A percentile compares a stretch with the other conserved stretches of the same genome.
Evolutionary conservation across 2,888 invertebrate species (phyloP).

Genomic region (Eilema depressum): DNA sequence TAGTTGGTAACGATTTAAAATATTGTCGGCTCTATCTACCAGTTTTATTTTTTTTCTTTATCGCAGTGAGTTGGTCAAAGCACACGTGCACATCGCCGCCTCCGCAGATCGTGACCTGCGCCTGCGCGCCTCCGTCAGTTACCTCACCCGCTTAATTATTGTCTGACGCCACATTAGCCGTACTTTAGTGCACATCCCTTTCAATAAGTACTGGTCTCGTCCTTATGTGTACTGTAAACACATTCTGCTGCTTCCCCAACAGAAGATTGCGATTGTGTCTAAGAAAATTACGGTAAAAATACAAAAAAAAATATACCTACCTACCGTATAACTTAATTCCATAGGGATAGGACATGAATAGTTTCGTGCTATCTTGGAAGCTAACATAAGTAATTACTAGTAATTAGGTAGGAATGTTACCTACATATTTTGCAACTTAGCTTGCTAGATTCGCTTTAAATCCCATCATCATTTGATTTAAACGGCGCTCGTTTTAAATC

Average conservation of each 20-base stretch:
- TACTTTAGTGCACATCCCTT: slow-evolving; percentile 6
- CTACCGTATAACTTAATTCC: background rate
- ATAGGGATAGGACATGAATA: background rate
- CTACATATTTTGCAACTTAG: background rate
- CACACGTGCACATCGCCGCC: slow-evolving; percentile 58
- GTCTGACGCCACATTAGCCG: slow-evolving; percentile 28
- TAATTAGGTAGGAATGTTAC: no score
- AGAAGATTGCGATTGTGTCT: background rate
- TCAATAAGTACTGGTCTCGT: background rate
- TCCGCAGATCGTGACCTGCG: slow-evolving; percentile 62
- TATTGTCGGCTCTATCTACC: slow-evolving; percentile 47
- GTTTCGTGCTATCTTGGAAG: background rate
- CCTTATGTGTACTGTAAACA: no score
- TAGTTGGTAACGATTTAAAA: slow-evolving; percentile 43
- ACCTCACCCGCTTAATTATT: slow-evolving; percentile 43
- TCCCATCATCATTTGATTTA: no score
- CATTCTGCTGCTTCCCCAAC: background rate
- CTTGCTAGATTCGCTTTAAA: background rate
- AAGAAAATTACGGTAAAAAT: no score
- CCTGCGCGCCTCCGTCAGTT: slow-evolving; percentile 39
- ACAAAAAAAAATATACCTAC: no score
- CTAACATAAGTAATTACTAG: background rate
- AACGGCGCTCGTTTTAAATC: background rate
- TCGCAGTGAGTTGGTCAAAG: slow-evolving; percentile 33
- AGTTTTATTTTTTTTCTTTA: slow-evolving; percentile 50